A percentile compares a stretch with the other conserved stretches of the same genome.
These are phyloP conservation scores for Plagiodera versicolora DNA, from an alignment of 2,888 invertebrate species.

Conservation along the genomic window DNA sequence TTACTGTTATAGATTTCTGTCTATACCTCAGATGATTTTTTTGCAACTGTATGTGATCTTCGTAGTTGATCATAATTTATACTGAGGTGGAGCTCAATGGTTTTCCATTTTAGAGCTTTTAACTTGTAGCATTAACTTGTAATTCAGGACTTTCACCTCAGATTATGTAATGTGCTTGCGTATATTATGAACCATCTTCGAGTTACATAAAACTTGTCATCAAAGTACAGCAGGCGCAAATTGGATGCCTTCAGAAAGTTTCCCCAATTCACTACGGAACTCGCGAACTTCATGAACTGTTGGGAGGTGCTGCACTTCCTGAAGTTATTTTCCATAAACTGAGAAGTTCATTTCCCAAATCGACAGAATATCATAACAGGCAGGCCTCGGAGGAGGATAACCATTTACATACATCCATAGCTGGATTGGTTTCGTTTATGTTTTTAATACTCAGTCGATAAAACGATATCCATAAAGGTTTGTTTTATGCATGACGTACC, in stretches of 20 bases:
- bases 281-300: not conserved
- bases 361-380: not conserved
- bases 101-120: not conserved
- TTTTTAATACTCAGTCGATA: too few species aligned
- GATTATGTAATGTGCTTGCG: not conserved
- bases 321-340: not conserved
- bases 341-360: not conserved
- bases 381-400: too few species aligned
- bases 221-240: not conserved
- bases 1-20: too few species aligned
- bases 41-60: too few species aligned
- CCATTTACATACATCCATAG: too few species aligned
- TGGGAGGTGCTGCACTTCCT: not conserved
- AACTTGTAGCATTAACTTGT: not conserved
- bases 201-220: conserved; percentile 1
- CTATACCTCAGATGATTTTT: too few species aligned
- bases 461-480: too few species aligned
- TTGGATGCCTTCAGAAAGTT: not conserved
- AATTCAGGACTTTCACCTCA: not conserved
- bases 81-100: too few species aligned
- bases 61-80: too few species aligned
- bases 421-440: too few species aligned
- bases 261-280: not conserved
- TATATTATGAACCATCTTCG: not conserved
- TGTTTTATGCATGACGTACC: too few species aligned